Base-by-base conservation (phyloP, 1,140 invertebrate species). In the Heliothis virescens region DNA sequence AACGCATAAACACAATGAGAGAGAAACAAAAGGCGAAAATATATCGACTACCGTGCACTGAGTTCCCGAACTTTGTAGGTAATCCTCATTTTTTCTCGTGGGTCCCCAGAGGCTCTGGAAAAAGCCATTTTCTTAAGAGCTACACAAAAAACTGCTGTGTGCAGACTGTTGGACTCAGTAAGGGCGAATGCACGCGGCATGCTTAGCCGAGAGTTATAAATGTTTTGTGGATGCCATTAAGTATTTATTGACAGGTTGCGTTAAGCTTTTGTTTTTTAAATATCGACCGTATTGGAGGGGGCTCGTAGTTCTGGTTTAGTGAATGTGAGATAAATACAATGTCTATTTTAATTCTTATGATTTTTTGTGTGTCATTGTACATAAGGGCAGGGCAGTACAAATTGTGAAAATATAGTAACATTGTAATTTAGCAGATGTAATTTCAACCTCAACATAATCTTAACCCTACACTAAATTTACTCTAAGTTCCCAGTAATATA, bases 111-210 rank as follows among this genome's bases (percentile, higher is more conserved):
- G 52, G 52, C 62, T 21, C 52, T 78, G 57, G 50, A 48, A 67
- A 78, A 78, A 67, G 62, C 75, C 62, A 78, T 78, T 57, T 78
- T 47, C 75, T 52, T 78, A 69, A 67, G 62, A 78, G 75, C 63
- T 3, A 57, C 26, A 77, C 75, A 69, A 78, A 67, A 78, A 77
- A 67, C 34, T 52, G 67, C 26, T 50, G 26, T 69, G 69, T 72
- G 71, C 34, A 59, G 9, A 41, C 50, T 3, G 5, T 55, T 41
- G 34, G 53, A 41, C 52, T 53, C 15, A 29, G 71, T 21, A 10
- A 50, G 67, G 48, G 48, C 50, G 67, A 52, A 53, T 52, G 50
- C 67, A 55, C 50, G 34, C 53, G 67, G 18, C 65, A 52, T 29
- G 65, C 26, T 50, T 13, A 41, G 21, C 16, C n/a, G 71, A 47